A percentile compares a stretch with the other conserved stretches of the same genome.
These are phyloP conservation scores for Eupelmus urozonus DNA, from an alignment of 2,888 invertebrate species.

Conservation along the genomic window DNA sequence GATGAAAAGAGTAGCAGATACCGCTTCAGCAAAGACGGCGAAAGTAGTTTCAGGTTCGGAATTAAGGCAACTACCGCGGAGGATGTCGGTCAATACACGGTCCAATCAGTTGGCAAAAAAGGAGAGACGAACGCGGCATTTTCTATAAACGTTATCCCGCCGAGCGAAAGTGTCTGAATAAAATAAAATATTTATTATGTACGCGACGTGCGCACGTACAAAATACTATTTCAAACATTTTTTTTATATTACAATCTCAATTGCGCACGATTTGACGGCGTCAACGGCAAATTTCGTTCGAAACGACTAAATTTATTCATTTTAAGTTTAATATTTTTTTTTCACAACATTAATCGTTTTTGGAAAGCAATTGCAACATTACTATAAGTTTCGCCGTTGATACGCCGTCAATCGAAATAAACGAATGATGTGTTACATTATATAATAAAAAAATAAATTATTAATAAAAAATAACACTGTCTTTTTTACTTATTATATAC, in stretches of 20 bases:
- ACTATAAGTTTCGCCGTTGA: constrained; percentile 42
- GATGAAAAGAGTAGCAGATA: constrained; percentile 88
- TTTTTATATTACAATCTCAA: constrained; percentile 49
- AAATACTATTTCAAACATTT: constrained; percentile 8
- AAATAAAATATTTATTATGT: constrained; percentile 51
- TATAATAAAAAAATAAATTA: constrained; percentile 61
- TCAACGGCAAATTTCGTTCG: constrained; percentile 33
- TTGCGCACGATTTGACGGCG: constrained; percentile 58
- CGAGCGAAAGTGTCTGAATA: constrained; percentile 75
- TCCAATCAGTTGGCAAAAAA: constrained; percentile 90
- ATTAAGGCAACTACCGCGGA: constrained; percentile 86
- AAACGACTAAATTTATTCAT: constrained; percentile 59
- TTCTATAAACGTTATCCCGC: constrained; percentile 87
- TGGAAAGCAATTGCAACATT: constrained; percentile 36
- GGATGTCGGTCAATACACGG: constrained; percentile 93
- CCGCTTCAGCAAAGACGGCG: constrained; percentile 90
- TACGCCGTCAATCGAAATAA: constrained; percentile 57
- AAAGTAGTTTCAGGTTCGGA: constrained; percentile 87
- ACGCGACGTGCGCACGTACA: constrained; percentile 53
- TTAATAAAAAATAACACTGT: constrained; percentile 45
- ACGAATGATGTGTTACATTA: constrained; percentile 60
- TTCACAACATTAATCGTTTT: constrained; percentile 47
- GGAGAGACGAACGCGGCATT: constrained; percentile 91
- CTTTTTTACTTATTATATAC: not conserved
- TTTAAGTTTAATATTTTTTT: constrained; percentile 48